Percentiles rank a stretch among this genome's conserved stretches.
These are phyloP conservation scores for Lathamus discolor DNA, from an alignment of 2,113 vertebrate genomes.

Conservation along the genomic window DNA sequence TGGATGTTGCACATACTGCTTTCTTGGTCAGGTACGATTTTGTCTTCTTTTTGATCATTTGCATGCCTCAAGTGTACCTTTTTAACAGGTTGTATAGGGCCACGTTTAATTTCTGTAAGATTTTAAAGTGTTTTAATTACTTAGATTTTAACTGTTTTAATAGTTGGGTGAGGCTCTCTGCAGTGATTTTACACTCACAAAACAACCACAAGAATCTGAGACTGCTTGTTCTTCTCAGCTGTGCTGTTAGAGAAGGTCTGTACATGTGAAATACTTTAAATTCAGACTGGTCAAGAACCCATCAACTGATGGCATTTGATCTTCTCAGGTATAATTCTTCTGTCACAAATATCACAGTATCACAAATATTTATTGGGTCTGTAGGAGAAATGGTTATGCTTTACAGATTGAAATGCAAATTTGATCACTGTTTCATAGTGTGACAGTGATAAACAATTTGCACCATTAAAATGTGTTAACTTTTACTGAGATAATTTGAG, in stretches of 20 bases:
- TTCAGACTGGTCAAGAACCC: neutral
- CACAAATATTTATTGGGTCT: neutral
- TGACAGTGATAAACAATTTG: neutral
- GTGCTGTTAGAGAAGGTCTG: neutral
- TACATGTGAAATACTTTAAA: neutral
- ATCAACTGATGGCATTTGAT: neutral
- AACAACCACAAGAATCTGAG: neutral
- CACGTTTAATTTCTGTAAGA: neutral
- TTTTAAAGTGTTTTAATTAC: neutral
- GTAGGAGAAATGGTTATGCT: neutral
- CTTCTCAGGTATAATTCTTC: neutral
- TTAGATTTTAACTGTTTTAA: neutral
- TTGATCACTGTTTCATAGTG: neutral
- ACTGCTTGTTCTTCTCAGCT: neutral
- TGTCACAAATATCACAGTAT: too few relatives aligned
- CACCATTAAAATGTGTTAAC: neutral
- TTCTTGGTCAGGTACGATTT: neutral
- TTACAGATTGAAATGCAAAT: neutral
- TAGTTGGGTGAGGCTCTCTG: neutral
- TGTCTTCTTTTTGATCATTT: neutral
- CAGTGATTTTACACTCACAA: neutral
- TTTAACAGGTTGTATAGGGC: neutral
- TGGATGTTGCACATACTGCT: neutral
- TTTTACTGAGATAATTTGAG: neutral
- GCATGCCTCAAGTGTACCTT: neutral